A percentile compares a stretch with the other conserved stretches of the same genome.
These are phyloP conservation scores for Dryomyza anilis DNA, from an alignment of 2,888 invertebrate species.

Conservation along the genomic window DNA sequence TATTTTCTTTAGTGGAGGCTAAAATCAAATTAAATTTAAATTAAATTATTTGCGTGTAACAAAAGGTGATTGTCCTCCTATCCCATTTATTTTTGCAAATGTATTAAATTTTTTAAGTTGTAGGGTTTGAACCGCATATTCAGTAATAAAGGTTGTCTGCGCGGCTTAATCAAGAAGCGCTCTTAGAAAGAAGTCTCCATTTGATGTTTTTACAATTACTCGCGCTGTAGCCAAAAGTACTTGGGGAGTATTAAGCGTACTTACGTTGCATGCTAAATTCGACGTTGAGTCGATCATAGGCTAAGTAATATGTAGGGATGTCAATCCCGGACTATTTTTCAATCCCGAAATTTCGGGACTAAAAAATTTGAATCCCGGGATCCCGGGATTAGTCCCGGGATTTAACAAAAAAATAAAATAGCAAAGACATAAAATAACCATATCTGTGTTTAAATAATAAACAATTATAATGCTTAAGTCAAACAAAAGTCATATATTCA, in stretches of 20 bases:
- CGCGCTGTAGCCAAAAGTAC: constrained; percentile 19
- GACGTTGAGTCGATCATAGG: not conserved
- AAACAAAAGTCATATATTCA: too few relatives aligned
- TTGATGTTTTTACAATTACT: constrained; percentile 15
- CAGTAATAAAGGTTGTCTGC: constrained; percentile 23
- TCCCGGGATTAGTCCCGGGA: too few relatives aligned
- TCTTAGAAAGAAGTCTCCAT: constrained; percentile 8
- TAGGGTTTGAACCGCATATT: constrained; percentile 15
- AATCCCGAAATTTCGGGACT: too few relatives aligned
- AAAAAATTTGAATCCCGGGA: too few relatives aligned
- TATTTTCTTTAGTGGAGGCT: constrained; percentile 5
- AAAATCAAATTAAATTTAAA: constrained; percentile 18
- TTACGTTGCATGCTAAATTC: not conserved
- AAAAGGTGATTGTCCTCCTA: constrained; percentile 3
- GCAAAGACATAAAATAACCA: too few relatives aligned
- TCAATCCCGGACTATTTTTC: too few relatives aligned
- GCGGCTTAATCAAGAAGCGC: constrained; percentile 25
- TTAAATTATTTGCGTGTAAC: constrained; percentile 4
- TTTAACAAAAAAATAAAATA: too few relatives aligned
- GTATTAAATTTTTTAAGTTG: constrained; percentile 5
- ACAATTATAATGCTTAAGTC: too few relatives aligned
- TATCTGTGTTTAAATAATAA: too few relatives aligned
- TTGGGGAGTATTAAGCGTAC: constrained; percentile 10
- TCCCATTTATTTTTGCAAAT: constrained; percentile 17
- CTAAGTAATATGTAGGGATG: too few relatives aligned